A percentile compares a stretch with the other conserved stretches of the same genome.
Conservation (phyloP, 2,888 invertebrate genomes). For the Clistopyga incitator region DNA sequence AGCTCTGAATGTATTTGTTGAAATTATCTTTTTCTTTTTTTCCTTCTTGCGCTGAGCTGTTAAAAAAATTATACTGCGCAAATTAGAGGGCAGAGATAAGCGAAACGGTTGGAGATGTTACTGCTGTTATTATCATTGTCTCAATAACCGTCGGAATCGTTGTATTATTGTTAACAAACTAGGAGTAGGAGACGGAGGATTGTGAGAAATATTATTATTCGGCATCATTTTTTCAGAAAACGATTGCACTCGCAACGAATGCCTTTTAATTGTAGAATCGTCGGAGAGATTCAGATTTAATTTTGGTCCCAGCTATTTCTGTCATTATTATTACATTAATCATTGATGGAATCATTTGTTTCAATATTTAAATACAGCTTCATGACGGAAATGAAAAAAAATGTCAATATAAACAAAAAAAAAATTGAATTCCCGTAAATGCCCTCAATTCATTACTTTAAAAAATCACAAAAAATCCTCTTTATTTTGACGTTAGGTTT, state of each 20-base stretch:
- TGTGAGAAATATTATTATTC: too few relatives aligned
- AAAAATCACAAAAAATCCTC: neutral
- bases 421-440: too few relatives aligned
- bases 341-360: too few relatives aligned
- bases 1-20: constrained; percentile 9
- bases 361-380: too few relatives aligned
- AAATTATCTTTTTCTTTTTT: constrained; percentile 11
- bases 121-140: constrained; percentile 5
- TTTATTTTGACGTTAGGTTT: neutral
- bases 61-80: constrained; percentile 2
- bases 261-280: neutral
- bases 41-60: neutral
- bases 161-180: neutral
- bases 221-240: too few relatives aligned
- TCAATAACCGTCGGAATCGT: neutral
- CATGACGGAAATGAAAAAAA: too few relatives aligned
- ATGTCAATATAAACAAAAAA: too few relatives aligned
- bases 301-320: too few relatives aligned
- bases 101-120: neutral
- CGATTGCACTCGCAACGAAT: too few relatives aligned
- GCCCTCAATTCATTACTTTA: neutral
- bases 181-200: neutral
- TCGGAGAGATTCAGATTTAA: too few relatives aligned
- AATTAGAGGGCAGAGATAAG: constrained; percentile 20
- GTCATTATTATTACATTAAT: too few relatives aligned